Conservation (phyloP, 2,888 invertebrate species). For the Xestia sexstrigata region DNA sequence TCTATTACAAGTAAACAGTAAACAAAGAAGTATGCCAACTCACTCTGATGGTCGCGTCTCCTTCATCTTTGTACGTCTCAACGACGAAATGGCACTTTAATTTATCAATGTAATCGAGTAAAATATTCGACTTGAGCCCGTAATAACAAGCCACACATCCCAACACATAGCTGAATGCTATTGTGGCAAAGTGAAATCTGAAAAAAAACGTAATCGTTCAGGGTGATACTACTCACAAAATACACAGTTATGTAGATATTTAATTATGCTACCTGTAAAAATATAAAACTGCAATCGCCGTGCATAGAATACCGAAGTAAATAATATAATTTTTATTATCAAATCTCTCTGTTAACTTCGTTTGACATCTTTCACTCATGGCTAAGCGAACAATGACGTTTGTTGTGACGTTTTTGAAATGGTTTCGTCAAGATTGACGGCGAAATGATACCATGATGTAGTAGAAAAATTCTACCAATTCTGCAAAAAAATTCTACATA, state of each 20-base stretch:
- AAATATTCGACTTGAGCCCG: constrained; percentile 80
- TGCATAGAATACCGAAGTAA: constrained; percentile 82
- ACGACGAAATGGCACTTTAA: constrained; percentile 83
- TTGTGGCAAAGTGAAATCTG: constrained; percentile 87
- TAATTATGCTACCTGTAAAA: constrained; percentile 81
- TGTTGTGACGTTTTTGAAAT: constrained; percentile 69
- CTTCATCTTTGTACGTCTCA: constrained; percentile 69
- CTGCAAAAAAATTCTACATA: no score
- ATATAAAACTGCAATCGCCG: constrained; percentile 83
- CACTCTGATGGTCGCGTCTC: constrained; percentile 76
- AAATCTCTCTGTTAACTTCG: constrained; percentile 86
- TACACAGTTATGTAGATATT: constrained; percentile 46
- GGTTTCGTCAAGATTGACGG: constrained; percentile 50
- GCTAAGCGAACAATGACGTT: constrained; percentile 83
- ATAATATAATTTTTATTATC: constrained; percentile 88
- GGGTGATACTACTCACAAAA: constrained; percentile 45
- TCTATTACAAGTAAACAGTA: constrained; percentile 64
- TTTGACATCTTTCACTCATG: constrained; percentile 90
- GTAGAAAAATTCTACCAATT: constrained; percentile 11
- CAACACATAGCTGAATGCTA: constrained; percentile 86
- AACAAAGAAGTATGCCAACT: constrained; percentile 72
- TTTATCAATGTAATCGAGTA: constrained; percentile 81
- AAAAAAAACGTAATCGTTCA: constrained; percentile 74
- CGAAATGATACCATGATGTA: constrained; percentile 13
- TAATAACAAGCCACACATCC: constrained; percentile 89